Conservation (phyloP, 2,113 vertebrate species). For the Poeciliopsis occidentalis region DNA sequence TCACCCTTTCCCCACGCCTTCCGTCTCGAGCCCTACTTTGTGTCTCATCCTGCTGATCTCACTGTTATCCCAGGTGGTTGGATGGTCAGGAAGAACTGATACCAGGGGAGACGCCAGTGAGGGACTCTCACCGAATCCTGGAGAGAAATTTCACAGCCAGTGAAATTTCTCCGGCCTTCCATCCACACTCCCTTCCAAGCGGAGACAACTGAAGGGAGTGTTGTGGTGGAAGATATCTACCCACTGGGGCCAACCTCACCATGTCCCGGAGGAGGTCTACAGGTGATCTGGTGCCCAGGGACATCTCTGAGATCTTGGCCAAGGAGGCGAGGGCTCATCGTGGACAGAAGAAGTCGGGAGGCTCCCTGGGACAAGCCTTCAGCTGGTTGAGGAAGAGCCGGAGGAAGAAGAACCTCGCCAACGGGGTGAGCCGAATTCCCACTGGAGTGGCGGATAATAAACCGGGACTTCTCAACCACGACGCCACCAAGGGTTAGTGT, state of each 20-base stretch:
- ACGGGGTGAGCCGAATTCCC: constrained; percentile 62
- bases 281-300: constrained; percentile 82
- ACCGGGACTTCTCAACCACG: constrained; percentile 50
- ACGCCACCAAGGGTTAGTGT: constrained; percentile 71
- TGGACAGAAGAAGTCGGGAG: constrained; percentile 76
- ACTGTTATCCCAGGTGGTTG: constrained; percentile 70
- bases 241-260: constrained; percentile 51
- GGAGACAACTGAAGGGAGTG: background rate
- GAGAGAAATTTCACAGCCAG: constrained; percentile 16
- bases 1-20: constrained; percentile 8
- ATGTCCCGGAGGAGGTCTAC: constrained; percentile 81
- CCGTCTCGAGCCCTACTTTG: constrained; percentile 16
- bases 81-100: constrained; percentile 48
- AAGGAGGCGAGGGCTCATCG: constrained; percentile 73
- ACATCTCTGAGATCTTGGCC: constrained; percentile 81
- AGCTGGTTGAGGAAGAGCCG: constrained; percentile 87
- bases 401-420: constrained; percentile 75
- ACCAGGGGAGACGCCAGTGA: constrained; percentile 33
- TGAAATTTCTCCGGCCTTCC: background rate
- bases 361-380: constrained; percentile 85
- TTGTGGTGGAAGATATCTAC: background rate
- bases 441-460: constrained; percentile 49
- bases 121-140: constrained; percentile 35
- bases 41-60: constrained; percentile 56
- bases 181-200: background rate